Base-by-base conservation (phyloP, 1,140 invertebrate genomes). In the Macrotrachela quadricornifera region DNA sequence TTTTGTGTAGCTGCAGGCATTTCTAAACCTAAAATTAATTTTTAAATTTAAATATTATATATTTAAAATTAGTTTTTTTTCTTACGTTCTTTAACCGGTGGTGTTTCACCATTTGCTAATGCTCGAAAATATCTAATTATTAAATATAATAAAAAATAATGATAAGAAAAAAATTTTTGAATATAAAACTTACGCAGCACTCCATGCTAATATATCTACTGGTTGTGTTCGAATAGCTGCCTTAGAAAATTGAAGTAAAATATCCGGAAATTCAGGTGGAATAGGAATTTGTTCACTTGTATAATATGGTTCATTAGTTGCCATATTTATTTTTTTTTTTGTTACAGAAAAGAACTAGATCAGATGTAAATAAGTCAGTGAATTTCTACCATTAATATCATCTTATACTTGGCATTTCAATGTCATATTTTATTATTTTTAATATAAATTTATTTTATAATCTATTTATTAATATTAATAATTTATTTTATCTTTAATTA, bases 171-270 rank as follows among this genome's bases (percentile, higher is more conserved):
- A 41, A 44, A n/a, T n/a, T n/a, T n/a, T n/a, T n/a, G n/a, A n/a
- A n/a, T n/a, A n/a, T 30, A 2, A 30, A 30, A 30, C 38, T 51
- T 60, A 83, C n/a, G 79, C 75, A 41, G 75, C 77, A 1, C 82
- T 83, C 83, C 84, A 88, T 57, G 73, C 73, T 6, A 87, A 68
- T 1, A 87, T 73, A 72, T 87, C 83, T 58, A 76, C 75, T 0
- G 85, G 84, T 63, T 87, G 84, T 18, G 83, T 85, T 59, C 82
- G 76, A 55, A 87, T 85, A 1, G 83, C 84, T 17, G 82, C 82
- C 74, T 87, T 88, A 14, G 82, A 81, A 64, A 81, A 88, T 59
- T 79, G 74, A 66, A 85, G 83, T 38, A 88, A 66, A 57, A 87
- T 78, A 58, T 80, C 76, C 1, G 83, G 83, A 59, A 85, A 78